Evolutionary conservation across 2,888 invertebrate genomes (phyloP).

Genomic region (Tetrapedia diversipes): DNA sequence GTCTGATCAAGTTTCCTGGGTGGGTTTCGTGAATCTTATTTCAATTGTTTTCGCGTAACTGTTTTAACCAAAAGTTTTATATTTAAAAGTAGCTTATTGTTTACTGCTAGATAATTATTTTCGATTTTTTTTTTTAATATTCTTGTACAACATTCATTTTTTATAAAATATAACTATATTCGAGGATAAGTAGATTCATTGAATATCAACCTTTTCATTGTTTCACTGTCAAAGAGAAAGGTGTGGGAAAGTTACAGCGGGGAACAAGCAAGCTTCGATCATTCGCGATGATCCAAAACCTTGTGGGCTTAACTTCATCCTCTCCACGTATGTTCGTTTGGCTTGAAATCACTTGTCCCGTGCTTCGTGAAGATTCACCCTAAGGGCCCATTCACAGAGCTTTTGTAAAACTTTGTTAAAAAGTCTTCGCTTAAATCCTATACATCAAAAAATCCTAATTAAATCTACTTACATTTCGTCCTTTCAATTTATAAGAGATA

Average conservation of each 20-base stretch:
- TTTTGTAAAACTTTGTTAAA: slow-evolving; percentile 9
- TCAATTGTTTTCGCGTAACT: not conserved
- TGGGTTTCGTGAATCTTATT: not conserved
- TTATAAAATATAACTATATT: not conserved
- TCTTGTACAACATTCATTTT: too few relatives aligned
- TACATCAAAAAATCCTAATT: not conserved
- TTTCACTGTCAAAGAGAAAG: not conserved
- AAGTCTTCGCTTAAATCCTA: slow-evolving; percentile 8
- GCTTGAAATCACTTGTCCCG: slow-evolving; percentile 50
- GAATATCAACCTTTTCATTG: not conserved
- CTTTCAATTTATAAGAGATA: too few relatives aligned
- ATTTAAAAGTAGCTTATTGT: not conserved
- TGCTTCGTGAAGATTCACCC: slow-evolving; percentile 48
- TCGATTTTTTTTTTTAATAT: too few relatives aligned
- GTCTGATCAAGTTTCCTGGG: not conserved
- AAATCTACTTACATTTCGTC: not conserved
- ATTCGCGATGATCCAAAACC: slow-evolving; percentile 53
- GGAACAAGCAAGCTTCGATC: slow-evolving; percentile 49
- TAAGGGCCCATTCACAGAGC: slow-evolving; percentile 57
- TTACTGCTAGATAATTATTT: not conserved
- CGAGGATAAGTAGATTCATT: not conserved
- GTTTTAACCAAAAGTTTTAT: not conserved
- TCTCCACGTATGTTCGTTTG: slow-evolving; percentile 50
- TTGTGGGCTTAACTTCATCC: slow-evolving; percentile 54
- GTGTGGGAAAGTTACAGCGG: slow-evolving; percentile 14